These are phyloP conservation scores for Ophion obscuratus DNA, from an alignment of 2,888 invertebrate genomes.

Conservation along the genomic window DNA sequence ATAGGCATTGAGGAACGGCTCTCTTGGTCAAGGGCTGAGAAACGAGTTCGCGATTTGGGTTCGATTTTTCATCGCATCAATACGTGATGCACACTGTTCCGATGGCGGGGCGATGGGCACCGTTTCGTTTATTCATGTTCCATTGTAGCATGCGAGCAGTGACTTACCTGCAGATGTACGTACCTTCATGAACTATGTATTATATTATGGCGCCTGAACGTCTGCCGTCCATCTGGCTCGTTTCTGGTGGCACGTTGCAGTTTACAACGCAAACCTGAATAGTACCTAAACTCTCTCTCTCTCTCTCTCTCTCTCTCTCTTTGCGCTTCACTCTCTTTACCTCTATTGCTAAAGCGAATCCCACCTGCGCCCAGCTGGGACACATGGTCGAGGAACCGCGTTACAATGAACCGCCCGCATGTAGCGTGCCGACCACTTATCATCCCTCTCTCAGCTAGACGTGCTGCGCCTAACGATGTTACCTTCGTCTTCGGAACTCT, in stretches of 20 bases:
- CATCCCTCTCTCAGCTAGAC: constrained; percentile 27
- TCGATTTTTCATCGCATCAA: not conserved
- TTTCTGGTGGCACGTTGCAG: constrained; percentile 29
- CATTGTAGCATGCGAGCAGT: not conserved
- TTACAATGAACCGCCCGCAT: constrained; percentile 49
- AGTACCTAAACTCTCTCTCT: not conserved
- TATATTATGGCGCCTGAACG: constrained; percentile 42
- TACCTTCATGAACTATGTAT: constrained; percentile 20
- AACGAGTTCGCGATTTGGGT: constrained; percentile 2
- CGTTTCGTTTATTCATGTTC: not conserved
- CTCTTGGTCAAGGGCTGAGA: constrained; percentile 39
- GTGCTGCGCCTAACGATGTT: constrained; percentile 35
- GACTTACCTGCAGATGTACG: constrained; percentile 32
- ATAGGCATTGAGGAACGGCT: not conserved
- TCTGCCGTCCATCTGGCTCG: constrained; percentile 60
- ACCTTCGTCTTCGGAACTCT: constrained; percentile 7
- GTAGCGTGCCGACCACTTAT: constrained; percentile 50
- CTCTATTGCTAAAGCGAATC: constrained; percentile 38
- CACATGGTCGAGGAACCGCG: constrained; percentile 21
- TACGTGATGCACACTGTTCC: not conserved
- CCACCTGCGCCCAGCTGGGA: constrained; percentile 48
- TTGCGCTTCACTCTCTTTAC: not conserved
- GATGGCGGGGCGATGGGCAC: not conserved
- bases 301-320: not conserved
- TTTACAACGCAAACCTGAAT: constrained; percentile 36